These are phyloP conservation scores for Thelaira solivaga DNA, from an alignment of 2,888 invertebrate genomes.

Conservation along the genomic window DNA sequence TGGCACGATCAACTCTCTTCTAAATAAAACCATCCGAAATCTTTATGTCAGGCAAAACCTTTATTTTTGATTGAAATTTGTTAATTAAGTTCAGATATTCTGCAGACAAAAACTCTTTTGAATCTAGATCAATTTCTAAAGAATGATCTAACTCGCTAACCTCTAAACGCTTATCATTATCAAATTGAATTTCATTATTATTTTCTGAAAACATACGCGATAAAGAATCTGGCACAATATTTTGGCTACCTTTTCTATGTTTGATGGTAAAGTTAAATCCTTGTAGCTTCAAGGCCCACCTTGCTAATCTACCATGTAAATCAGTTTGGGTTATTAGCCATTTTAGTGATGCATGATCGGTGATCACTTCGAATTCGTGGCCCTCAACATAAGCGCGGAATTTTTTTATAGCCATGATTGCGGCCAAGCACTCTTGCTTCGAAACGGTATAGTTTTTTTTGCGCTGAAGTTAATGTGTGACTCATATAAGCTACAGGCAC, in stretches of 20 bases:
- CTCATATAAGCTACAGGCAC: neutral
- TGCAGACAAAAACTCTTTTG: slow-evolving; percentile 1
- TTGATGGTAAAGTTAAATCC: neutral
- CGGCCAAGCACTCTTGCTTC: neutral
- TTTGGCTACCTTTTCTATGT: neutral
- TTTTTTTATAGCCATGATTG: neutral
- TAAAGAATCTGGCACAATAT: slow-evolving; percentile 1
- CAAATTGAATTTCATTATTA: too few species aligned
- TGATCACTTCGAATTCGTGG: too few species aligned
- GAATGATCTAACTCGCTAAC: neutral
- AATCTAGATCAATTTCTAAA: slow-evolving; percentile 7
- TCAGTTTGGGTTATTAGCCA: slow-evolving; percentile 15
- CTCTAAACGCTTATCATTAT: neutral
- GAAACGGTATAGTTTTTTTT: too few species aligned
- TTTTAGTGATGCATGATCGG: too few species aligned
- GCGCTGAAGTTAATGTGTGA: neutral
- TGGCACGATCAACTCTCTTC: neutral
- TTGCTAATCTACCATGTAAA: neutral
- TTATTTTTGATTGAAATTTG: neutral
- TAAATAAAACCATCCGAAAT: slow-evolving; percentile 15
- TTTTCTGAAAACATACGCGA: neutral
- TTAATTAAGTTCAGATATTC: slow-evolving; percentile 17
- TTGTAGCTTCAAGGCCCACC: too few species aligned
- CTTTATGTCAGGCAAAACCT: slow-evolving; percentile 1
- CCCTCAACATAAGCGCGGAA: neutral